Evolutionary conservation across 2,113 vertebrate species (phyloP).

Genomic region (Pitta sordida): DNA sequence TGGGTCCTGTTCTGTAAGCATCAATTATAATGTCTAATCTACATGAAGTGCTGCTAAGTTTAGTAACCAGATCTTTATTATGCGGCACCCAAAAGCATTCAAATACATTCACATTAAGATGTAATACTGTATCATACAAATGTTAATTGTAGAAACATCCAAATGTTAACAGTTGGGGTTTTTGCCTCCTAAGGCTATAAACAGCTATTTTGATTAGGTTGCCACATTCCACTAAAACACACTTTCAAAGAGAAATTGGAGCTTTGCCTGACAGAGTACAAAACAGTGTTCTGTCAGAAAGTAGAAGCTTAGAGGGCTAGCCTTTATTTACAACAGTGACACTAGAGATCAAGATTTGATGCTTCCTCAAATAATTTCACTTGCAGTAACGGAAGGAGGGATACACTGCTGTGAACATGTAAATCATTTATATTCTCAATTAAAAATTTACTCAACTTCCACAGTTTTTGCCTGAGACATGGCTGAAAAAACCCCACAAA

Average conservation of each 20-base stretch:
- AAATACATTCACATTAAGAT: not conserved
- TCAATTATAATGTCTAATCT: slow-evolving; percentile 37
- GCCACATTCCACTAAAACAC: not conserved
- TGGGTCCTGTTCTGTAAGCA: slow-evolving; percentile 38
- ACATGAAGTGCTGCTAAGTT: slow-evolving; percentile 39
- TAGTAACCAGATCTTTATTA: slow-evolving; percentile 26
- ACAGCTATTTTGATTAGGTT: slow-evolving; percentile 21
- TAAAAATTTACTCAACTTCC: slow-evolving; percentile 37
- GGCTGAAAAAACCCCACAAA: not conserved
- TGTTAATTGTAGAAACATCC: not conserved
- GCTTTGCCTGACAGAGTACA: not conserved
- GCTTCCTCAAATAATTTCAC: not conserved
- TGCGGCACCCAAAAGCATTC: slow-evolving; percentile 35
- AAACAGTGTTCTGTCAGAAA: not conserved
- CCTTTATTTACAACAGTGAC: not conserved
- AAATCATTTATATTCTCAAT: slow-evolving; percentile 29
- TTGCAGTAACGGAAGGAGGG: not conserved
- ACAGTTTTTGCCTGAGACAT: not conserved
- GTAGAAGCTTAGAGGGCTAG: not conserved
- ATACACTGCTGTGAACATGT: not conserved
- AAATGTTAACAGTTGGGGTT: slow-evolving; percentile 5
- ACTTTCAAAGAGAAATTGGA: not conserved
- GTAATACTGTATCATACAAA: not conserved
- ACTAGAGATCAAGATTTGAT: not conserved
- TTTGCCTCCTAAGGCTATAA: slow-evolving; percentile 3